Conservation (phyloP, 2,888 invertebrate species). For the Papilio gigon region DNA sequence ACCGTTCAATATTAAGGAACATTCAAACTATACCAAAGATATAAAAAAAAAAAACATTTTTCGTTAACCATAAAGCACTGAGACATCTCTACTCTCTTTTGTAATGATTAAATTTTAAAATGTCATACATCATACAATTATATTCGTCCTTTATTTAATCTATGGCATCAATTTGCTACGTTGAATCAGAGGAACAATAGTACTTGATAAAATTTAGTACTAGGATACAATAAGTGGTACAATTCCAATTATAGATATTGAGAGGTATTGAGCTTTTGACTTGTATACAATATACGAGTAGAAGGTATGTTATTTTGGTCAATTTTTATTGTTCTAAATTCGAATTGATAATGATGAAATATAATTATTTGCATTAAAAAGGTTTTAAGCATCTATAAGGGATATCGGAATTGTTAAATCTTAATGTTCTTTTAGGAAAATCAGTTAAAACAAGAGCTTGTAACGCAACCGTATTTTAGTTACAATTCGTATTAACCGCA, state of each 20-base stretch:
- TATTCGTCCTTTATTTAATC: no score
- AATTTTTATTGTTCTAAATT: background rate
- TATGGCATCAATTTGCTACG: background rate
- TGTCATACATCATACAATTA: no score
- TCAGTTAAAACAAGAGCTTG: background rate
- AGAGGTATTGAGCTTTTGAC: conserved; percentile 6
- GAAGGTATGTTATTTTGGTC: background rate
- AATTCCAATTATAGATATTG: background rate
- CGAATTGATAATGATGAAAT: background rate
- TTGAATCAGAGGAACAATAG: background rate
- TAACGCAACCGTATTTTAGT: background rate
- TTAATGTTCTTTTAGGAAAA: background rate
- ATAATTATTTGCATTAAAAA: background rate
- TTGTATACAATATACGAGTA: background rate
- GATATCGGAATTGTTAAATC: background rate
- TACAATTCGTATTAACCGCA: background rate
- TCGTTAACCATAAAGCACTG: no score
- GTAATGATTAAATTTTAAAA: no score
- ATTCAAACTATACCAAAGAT: no score
- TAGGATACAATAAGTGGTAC: background rate
- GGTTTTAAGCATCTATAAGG: background rate
- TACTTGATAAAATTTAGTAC: background rate
- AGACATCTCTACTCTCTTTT: no score
- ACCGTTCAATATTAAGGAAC: no score
- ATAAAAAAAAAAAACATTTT: no score